These are phyloP conservation scores for Dynastes hyllus DNA, from an alignment of 2,888 invertebrate species.

Conservation along the genomic window DNA sequence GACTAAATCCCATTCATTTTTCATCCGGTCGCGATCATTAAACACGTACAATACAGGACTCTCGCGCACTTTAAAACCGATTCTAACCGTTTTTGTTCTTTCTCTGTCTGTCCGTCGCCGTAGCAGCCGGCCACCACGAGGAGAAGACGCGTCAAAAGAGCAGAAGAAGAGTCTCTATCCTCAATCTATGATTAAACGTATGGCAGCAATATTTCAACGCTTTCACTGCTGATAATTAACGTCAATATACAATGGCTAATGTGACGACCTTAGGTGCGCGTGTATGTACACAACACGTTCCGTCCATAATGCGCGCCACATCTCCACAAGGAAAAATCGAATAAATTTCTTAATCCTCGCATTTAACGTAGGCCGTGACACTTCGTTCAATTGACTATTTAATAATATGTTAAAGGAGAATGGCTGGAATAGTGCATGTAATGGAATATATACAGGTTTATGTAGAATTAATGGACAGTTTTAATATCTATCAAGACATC, in stretches of 20 bases:
- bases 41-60: slow-evolving; percentile 7
- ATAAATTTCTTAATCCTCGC: slow-evolving; percentile 12
- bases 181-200: slow-evolving; percentile 30
- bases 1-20: slow-evolving; percentile 17
- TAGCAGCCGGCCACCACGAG: no score
- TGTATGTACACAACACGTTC: not conserved
- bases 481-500: not conserved
- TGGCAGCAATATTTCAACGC: slow-evolving; percentile 32
- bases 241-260: slow-evolving; percentile 17
- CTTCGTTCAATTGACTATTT: slow-evolving; percentile 3
- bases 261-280: not conserved
- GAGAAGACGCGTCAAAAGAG: not conserved
- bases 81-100: slow-evolving; percentile 7
- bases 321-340: slow-evolving; percentile 1
- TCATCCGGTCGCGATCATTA: slow-evolving; percentile 8
- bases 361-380: slow-evolving; percentile 16
- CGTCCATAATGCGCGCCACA: slow-evolving; percentile 2
- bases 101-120: slow-evolving; percentile 5
- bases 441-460: not conserved
- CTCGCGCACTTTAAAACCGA: slow-evolving; percentile 11
- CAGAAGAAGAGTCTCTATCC: not conserved
- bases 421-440: not conserved
- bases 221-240: slow-evolving; percentile 35
- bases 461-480: not conserved
- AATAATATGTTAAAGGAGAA: not conserved